Evolutionary conservation across 2,888 invertebrate genomes (phyloP).

Genomic region (Dusona sp.): DNA sequence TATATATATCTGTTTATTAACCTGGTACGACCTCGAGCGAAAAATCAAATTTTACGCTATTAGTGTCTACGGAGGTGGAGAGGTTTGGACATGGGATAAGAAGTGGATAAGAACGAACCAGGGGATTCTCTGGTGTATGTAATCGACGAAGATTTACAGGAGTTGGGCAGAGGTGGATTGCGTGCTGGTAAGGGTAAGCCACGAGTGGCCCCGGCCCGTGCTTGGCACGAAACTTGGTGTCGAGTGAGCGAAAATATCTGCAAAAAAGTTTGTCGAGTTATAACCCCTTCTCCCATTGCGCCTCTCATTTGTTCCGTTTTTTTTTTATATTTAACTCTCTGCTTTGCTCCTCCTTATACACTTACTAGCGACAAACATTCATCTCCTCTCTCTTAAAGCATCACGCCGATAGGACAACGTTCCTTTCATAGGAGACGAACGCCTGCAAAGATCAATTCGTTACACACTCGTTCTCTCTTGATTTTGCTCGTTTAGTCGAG

Average conservation of each 20-base stretch:
- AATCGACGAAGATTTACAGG: constrained; percentile 39
- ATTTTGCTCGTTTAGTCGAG: constrained; percentile 50
- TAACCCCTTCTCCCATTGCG: neutral
- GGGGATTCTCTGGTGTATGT: constrained; percentile 36
- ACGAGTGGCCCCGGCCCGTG: constrained; percentile 62
- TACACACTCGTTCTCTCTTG: constrained; percentile 26
- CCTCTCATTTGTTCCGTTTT: neutral
- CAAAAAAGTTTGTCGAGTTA: constrained; percentile 67
- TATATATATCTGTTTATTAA: constrained; percentile 19
- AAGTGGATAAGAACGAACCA: constrained; percentile 12
- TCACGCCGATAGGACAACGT: constrained; percentile 29
- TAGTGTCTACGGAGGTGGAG: constrained; percentile 41
- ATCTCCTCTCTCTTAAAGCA: constrained; percentile 22
- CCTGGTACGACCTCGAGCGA: constrained; percentile 31
- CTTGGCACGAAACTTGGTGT: constrained; percentile 71
- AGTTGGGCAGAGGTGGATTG: constrained; percentile 36
- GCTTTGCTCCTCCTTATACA: neutral
- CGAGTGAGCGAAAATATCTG: constrained; percentile 66
- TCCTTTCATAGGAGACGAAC: constrained; percentile 17
- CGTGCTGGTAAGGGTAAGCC: constrained; percentile 59
- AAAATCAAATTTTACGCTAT: constrained; percentile 59
- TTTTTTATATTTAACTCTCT: constrained; percentile 15
- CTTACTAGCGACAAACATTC: constrained; percentile 1
- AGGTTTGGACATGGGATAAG: constrained; percentile 15
- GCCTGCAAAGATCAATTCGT: constrained; percentile 44